Evolutionary conservation across 2,113 vertebrate species (phyloP).

Genomic region (Gobio gobio): DNA sequence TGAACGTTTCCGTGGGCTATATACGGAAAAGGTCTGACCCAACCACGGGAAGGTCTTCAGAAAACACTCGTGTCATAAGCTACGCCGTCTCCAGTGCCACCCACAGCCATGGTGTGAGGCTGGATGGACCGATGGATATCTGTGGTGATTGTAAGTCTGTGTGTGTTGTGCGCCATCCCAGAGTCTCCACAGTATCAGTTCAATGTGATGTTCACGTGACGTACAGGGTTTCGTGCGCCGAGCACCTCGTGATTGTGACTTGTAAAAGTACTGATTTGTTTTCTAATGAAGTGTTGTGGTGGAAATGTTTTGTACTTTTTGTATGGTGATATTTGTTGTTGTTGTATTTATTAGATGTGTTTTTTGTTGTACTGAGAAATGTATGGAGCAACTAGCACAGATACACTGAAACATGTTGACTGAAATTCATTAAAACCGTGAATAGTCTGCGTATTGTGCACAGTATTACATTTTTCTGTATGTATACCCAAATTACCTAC

Average conservation of each 20-base stretch:
- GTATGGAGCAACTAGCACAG: not conserved
- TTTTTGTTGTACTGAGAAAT: conserved; percentile 19
- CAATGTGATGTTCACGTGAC: not conserved
- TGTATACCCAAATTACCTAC: not conserved
- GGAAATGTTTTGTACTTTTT: conserved; percentile 66
- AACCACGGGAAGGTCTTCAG: conserved; percentile 2
- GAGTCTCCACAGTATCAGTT: conserved; percentile 14
- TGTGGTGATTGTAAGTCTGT: not conserved
- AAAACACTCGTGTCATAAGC: conserved; percentile 37
- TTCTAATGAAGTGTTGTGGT: conserved; percentile 37
- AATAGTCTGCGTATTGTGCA: not conserved
- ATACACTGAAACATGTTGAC: not conserved
- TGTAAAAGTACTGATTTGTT: conserved; percentile 38
- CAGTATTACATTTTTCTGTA: not conserved
- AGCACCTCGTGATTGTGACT: conserved; percentile 45
- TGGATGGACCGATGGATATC: conserved; percentile 13
- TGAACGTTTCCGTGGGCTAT: not conserved
- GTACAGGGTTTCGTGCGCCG: conserved; percentile 38
- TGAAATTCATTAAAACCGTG: not conserved
- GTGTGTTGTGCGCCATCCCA: conserved; percentile 1
- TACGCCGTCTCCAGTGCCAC: not conserved
- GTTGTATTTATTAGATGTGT: conserved; percentile 64
- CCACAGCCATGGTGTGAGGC: not conserved
- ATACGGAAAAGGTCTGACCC: not conserved
- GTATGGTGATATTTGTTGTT: conserved; percentile 48